Percentiles rank a stretch among this genome's conserved stretches.
Evolutionary conservation across 1,140 invertebrate genomes (phyloP).

Genomic region (Zaprionus kolodkinae): DNA sequence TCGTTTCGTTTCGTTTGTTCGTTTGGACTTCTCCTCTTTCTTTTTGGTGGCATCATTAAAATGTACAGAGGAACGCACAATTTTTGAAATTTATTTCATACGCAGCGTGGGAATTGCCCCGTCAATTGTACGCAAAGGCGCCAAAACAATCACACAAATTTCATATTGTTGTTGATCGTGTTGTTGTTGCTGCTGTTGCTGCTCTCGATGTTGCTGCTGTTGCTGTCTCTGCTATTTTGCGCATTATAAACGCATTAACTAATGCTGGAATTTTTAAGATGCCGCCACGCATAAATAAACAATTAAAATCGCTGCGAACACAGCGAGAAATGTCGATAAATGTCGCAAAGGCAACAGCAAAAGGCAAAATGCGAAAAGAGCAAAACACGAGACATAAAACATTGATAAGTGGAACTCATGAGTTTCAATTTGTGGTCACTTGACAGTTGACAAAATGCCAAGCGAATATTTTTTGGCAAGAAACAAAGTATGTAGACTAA

Average conservation of each 20-base stretch:
- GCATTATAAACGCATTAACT: constrained; percentile 80
- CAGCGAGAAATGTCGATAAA: constrained; percentile 41
- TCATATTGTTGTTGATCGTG: constrained; percentile 13
- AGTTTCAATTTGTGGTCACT: constrained; percentile 46
- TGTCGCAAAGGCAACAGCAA: constrained; percentile 24
- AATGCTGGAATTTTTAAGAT: constrained; percentile 62
- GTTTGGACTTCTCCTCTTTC: constrained; percentile 14
- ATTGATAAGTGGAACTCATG: constrained; percentile 62
- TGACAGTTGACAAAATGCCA: constrained; percentile 58
- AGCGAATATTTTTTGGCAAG: constrained; percentile 38
- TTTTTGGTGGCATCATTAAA: constrained; percentile 75
- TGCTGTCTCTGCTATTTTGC: constrained; percentile 48
- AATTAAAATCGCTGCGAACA: constrained; percentile 54
- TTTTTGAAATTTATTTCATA: constrained; percentile 76
- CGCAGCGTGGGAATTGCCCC: constrained; percentile 76
- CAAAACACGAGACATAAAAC: constrained; percentile 34
- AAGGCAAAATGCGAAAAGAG: neutral
- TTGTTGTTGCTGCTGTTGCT: constrained; percentile 13
- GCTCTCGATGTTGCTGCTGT: constrained; percentile 20
- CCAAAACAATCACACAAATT: constrained; percentile 48
- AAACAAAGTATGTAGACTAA: constrained; percentile 14
- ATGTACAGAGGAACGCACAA: constrained; percentile 77
- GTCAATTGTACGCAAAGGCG: constrained; percentile 75
- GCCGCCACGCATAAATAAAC: constrained; percentile 64
- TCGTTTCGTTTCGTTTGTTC: neutral